A percentile compares a stretch with the other conserved stretches of the same genome.
phyloP scores from a whole-genome alignment of 2,888 invertebrate genomes.

The Cyaniris semiargus region DNA sequence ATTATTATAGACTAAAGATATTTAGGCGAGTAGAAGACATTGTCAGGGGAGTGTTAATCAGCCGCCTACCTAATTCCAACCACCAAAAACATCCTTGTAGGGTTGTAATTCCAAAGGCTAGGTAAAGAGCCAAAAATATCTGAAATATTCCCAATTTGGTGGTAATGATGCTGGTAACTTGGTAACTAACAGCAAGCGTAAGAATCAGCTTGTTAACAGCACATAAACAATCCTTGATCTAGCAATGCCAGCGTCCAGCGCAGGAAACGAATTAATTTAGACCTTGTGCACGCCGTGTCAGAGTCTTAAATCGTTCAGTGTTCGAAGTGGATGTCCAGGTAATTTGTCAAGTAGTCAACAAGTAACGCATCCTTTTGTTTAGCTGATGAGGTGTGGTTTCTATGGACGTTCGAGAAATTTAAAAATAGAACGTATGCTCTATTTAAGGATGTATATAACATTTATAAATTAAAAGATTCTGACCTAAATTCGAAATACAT shows the following conservation, averaged over 20 bases:
- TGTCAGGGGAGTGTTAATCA: too few relatives aligned
- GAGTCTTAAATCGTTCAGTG: background rate
- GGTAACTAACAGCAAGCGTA: background rate
- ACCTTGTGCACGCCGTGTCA: background rate
- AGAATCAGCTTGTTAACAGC: background rate
- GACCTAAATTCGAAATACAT: too few relatives aligned
- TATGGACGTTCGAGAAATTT: background rate
- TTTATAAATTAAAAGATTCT: too few relatives aligned
- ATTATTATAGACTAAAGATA: too few relatives aligned
- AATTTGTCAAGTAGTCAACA: constrained; percentile 28
- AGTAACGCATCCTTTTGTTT: constrained; percentile 30
- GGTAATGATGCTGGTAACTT: too few relatives aligned
- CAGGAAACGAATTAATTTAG: background rate
- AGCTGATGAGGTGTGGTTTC: constrained; percentile 23
- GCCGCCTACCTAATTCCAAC: too few relatives aligned
- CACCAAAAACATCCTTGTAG: too few relatives aligned
- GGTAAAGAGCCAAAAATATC: too few relatives aligned
- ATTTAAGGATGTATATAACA: too few relatives aligned
- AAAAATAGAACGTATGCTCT: background rate
- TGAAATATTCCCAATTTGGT: too few relatives aligned
- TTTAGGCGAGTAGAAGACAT: too few relatives aligned
- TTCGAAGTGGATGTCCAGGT: constrained; percentile 26
- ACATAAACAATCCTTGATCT: constrained; percentile 26
- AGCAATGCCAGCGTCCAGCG: background rate
- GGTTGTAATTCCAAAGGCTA: too few relatives aligned